Conservation (phyloP, 1,140 invertebrate species). For the Drosophila orosa region DNA sequence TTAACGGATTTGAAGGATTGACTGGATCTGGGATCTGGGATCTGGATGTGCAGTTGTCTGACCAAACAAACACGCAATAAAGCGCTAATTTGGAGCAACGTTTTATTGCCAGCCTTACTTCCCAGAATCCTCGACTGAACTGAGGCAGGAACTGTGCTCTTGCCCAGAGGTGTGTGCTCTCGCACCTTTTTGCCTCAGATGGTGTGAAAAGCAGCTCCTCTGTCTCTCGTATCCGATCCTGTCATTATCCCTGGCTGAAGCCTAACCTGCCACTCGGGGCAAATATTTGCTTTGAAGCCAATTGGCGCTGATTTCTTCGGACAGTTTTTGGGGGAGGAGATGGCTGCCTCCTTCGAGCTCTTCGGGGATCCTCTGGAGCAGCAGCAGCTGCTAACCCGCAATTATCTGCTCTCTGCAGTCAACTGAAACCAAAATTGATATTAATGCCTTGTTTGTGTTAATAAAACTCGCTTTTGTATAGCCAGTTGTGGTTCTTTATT, state of each 20-base stretch:
- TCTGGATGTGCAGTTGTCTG: conserved; percentile 5
- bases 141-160: conserved; percentile 4
- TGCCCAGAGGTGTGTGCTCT: conserved; percentile 66
- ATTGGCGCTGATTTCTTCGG: conserved; percentile 78
- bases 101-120: conserved; percentile 68
- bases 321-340: conserved; percentile 47
- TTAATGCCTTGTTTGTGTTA: conserved; percentile 80
- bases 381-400: conserved; percentile 63
- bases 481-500: conserved; percentile 10
- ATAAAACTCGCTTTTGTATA: conserved; percentile 56
- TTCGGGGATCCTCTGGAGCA: conserved; percentile 4
- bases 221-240: conserved; percentile 38
- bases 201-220: conserved; percentile 66
- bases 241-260: conserved; percentile 64
- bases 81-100: conserved; percentile 76
- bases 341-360: conserved; percentile 4
- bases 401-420: conserved; percentile 54
- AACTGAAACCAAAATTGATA: conserved; percentile 70
- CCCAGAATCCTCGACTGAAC: conserved; percentile 56
- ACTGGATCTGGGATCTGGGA: conserved; percentile 2
- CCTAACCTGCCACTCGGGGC: conserved; percentile 67
- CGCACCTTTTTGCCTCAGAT: conserved; percentile 58
- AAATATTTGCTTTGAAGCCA: conserved; percentile 82
- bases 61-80: conserved; percentile 80
- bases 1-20: conserved; percentile 52